These are phyloP conservation scores for Tetragonisca angustula DNA, from an alignment of 2,888 invertebrate genomes.

Conservation along the genomic window DNA sequence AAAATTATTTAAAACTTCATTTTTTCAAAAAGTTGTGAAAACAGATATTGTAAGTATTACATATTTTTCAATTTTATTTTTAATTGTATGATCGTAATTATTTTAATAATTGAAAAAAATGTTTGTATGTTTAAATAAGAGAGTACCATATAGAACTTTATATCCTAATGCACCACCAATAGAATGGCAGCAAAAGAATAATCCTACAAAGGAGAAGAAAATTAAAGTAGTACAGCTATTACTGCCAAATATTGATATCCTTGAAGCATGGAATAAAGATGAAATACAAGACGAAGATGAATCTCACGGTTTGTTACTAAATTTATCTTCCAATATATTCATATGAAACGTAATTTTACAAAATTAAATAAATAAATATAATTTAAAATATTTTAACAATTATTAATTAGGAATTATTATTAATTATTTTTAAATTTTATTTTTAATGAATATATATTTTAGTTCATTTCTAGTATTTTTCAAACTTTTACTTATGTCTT, in stretches of 20 bases:
- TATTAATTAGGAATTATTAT: not conserved
- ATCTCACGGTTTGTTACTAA: slow-evolving; percentile 67
- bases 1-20: slow-evolving; percentile 85
- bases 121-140: slow-evolving; percentile 73
- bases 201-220: slow-evolving; percentile 83
- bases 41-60: slow-evolving; percentile 84
- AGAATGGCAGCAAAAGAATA: slow-evolving; percentile 85
- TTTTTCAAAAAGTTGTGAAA: slow-evolving; percentile 85
- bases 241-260: slow-evolving; percentile 86
- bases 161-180: slow-evolving; percentile 86
- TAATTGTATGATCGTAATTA: not conserved
- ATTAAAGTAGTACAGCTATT: slow-evolving; percentile 86
- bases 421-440: not conserved
- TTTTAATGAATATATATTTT: not conserved
- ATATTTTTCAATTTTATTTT: not conserved
- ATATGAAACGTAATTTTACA: no score
- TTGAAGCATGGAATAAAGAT: slow-evolving; percentile 84
- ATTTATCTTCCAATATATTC: not conserved
- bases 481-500: not conserved
- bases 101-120: slow-evolving; percentile 13
- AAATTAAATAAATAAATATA: no score
- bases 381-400: slow-evolving; percentile 9
- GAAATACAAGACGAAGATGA: slow-evolving; percentile 84
- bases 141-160: slow-evolving; percentile 85
- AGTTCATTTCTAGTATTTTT: not conserved